Conservation (phyloP, 2,888 invertebrate genomes). For the Pristionchus arcanus region DNA sequence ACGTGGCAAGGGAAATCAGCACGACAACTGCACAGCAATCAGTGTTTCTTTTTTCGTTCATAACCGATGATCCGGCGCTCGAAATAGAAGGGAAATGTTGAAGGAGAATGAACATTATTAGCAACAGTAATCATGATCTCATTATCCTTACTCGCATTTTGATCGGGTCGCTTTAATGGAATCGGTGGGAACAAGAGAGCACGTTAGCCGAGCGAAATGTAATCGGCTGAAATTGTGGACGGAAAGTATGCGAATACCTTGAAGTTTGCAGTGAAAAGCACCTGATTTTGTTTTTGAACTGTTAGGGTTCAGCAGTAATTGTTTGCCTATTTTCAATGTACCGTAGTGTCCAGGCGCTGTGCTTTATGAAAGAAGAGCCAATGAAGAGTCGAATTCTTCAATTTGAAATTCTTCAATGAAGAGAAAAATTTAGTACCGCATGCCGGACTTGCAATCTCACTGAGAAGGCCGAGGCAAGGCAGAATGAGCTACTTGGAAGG, state of each 20-base stretch:
- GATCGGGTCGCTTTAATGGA: not conserved
- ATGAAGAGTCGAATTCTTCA: no score
- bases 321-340: no score
- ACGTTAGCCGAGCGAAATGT: not conserved
- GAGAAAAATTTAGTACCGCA: no score
- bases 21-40: not conserved
- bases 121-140: not conserved
- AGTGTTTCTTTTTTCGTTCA: not conserved
- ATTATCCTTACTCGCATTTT: not conserved
- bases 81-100: not conserved
- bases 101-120: not conserved
- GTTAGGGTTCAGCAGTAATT: no score
- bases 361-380: no score
- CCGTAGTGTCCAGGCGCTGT: no score
- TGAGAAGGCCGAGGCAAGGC: not conserved
- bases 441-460: constrained; percentile 21
- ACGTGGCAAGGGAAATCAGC: not conserved
- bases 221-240: not conserved
- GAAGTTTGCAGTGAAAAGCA: not conserved
- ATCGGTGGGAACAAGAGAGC: not conserved
- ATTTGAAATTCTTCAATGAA: no score
- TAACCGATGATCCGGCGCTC: not conserved
- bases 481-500: constrained; percentile 10
- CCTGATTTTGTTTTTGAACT: no score
- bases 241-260: not conserved